A percentile compares a stretch with the other conserved stretches of the same genome.
These are phyloP conservation scores for Apodemus speciosus DNA, from an alignment of 2,113 vertebrate species.

Conservation along the genomic window DNA sequence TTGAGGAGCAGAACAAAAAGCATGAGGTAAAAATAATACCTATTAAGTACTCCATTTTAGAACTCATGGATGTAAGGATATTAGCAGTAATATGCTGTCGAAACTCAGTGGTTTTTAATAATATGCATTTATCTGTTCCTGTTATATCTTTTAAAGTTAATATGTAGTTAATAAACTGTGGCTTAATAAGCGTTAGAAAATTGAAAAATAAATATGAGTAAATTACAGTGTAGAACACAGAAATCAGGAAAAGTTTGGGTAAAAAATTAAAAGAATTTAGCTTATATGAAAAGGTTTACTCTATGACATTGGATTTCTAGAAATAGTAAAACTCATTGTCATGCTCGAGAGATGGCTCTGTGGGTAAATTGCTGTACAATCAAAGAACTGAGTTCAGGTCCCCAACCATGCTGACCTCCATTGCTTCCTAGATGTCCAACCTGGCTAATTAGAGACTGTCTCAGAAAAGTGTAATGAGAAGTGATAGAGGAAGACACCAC, in stretches of 20 bases:
- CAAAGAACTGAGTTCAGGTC: background rate
- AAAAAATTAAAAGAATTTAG: background rate
- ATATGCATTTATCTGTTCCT: background rate
- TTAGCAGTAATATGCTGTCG: background rate
- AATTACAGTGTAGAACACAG: background rate
- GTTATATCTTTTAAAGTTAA: background rate
- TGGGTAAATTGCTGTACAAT: background rate
- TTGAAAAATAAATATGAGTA: background rate
- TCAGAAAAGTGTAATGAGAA: background rate
- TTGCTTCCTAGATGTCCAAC: too few relatives aligned
- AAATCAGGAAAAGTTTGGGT: background rate
- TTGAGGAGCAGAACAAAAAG: conserved; percentile 38
- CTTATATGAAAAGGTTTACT: background rate
- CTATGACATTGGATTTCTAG: background rate
- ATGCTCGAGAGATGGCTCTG: background rate
- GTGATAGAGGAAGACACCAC: background rate
- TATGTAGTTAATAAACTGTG: background rate
- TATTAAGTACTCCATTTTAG: conserved; percentile 16
- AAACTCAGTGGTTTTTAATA: background rate
- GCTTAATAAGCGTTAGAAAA: background rate
- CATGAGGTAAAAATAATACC: background rate
- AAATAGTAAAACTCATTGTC: background rate
- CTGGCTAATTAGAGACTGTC: background rate
- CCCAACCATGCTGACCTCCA: background rate
- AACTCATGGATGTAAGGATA: background rate